Conservation (phyloP, 2,888 invertebrate genomes). For the Metopia argyrocephala region DNA sequence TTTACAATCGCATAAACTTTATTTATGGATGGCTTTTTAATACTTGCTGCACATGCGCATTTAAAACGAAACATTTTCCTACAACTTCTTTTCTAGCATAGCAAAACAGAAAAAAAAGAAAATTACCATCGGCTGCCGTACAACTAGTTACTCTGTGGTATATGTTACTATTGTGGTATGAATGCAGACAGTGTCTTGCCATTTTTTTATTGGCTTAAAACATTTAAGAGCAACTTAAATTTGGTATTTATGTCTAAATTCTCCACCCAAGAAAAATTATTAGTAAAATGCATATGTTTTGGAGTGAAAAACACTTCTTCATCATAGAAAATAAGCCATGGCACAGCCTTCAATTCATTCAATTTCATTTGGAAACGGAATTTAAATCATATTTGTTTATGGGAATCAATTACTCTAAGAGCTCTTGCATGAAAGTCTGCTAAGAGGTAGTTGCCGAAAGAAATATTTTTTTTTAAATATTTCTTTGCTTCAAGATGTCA, state of each 20-base stretch:
- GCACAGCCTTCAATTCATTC: no score
- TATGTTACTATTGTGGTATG: background rate
- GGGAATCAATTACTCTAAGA: no score
- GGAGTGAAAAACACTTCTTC: no score
- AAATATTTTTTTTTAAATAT: no score
- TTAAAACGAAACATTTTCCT: constrained; percentile 17
- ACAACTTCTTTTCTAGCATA: background rate
- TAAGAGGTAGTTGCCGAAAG: no score
- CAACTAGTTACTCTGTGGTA: background rate
- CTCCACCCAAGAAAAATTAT: background rate
- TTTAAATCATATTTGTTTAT: no score
- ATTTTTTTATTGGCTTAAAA: background rate
- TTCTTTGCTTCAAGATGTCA: no score
- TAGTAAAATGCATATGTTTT: background rate
- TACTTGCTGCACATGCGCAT: constrained; percentile 52
- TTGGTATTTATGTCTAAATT: background rate
- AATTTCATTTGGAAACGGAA: no score
- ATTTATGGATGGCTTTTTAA: constrained; percentile 34
- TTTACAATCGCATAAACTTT: constrained; percentile 30
- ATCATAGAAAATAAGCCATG: no score
- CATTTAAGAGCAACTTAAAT: background rate
- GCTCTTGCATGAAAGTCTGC: no score
- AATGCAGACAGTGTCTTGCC: background rate
- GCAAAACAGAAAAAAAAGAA: background rate
- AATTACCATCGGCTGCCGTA: background rate